phyloP scores from a whole-genome alignment of 2,888 invertebrate species.

The Noctua janthe region DNA sequence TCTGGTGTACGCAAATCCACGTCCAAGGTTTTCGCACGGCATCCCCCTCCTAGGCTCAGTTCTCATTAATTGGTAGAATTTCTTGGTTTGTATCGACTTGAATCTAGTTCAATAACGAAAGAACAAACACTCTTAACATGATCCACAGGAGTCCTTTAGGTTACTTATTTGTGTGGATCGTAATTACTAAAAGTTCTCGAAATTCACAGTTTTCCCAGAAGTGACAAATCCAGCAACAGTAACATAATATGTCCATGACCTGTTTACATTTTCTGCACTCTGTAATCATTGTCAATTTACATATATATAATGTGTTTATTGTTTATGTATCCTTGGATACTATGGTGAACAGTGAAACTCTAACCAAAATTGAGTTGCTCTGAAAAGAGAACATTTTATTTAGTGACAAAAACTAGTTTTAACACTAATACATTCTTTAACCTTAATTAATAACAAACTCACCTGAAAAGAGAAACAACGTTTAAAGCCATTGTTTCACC shows the following conservation, averaged over 20 bases:
- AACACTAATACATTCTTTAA: no score
- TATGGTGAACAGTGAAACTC: no score
- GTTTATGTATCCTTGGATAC: no score
- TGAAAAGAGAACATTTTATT: no score
- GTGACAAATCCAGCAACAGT: background rate
- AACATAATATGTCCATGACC: constrained; percentile 2
- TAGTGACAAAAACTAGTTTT: no score
- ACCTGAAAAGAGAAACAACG: no score
- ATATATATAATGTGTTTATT: no score
- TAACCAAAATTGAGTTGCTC: no score
- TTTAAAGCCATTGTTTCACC: no score
- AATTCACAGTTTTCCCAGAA: constrained; percentile 9
- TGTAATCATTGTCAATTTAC: constrained; percentile 38
- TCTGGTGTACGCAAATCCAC: background rate
- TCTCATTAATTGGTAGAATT: background rate
- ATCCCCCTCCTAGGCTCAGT: background rate
- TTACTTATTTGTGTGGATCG: background rate
- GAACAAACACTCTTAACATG: background rate
- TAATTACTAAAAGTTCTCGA: constrained; percentile 5
- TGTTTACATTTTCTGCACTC: constrained; percentile 28
- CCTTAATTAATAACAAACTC: no score
- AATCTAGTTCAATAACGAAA: background rate
- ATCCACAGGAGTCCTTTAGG: background rate
- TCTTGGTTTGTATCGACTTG: background rate
- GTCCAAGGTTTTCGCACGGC: background rate